A percentile compares a stretch with the other conserved stretches of the same genome.
phyloP scores from a whole-genome alignment of 2,113 vertebrate genomes.

The Chaetura pelagica region DNA sequence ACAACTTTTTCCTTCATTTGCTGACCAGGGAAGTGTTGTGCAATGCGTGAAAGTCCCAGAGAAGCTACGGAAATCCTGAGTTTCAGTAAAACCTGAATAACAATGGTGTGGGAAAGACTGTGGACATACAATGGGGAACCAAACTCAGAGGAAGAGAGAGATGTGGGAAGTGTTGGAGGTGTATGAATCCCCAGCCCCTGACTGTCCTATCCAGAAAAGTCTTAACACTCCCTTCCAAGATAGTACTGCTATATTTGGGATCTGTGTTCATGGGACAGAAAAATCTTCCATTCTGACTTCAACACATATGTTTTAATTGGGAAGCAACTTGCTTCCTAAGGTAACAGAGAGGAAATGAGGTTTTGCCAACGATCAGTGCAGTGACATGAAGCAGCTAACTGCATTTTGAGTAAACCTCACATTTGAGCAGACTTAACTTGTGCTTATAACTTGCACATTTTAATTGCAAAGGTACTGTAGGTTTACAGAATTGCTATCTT shows the following conservation, averaged over 20 bases:
- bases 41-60: not conserved
- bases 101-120: not conserved
- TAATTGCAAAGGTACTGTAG: not conserved
- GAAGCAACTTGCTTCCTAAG: not conserved
- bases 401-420: not conserved
- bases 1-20: not conserved
- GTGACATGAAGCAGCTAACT: not conserved
- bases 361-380: not conserved
- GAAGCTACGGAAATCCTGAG: not conserved
- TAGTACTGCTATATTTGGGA: not conserved
- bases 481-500: not conserved
- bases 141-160: not conserved
- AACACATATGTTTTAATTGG: not conserved
- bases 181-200: not conserved
- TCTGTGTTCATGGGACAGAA: not conserved
- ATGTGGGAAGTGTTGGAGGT: not conserved
- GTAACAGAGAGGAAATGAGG: not conserved
- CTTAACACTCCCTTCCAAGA: not conserved
- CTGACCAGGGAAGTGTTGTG: not conserved
- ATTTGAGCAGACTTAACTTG: not conserved
- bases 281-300: not conserved
- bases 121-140: not conserved
- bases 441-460: not conserved
- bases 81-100: constrained; percentile 32
- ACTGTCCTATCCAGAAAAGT: not conserved